Evolutionary conservation across 92 coral and sea anemone species (phyloP), one percentile per base, ranked within the genome.

Genomic region (Zoanthus gigantus): DNA sequence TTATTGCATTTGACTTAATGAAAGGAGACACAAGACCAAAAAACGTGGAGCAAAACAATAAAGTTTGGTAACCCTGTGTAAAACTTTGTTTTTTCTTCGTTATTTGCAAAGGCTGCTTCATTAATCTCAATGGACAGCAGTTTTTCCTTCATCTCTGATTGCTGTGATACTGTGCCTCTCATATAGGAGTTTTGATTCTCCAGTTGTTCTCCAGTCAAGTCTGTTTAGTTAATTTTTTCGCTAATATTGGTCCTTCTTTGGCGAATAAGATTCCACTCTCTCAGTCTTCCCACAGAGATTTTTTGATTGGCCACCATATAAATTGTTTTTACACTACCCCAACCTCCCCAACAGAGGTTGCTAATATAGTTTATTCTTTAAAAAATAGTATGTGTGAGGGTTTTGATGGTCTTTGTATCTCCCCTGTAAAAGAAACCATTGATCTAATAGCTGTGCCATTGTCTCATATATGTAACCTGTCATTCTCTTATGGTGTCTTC

Each of bases 381-480:
- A 72, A 47, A 74, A 68, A 82, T 60, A 65, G 53, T 44, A 66
- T 61, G 37, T 45, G 81, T 45, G 88, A 85, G 61, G 88, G 88
- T 58, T 72, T 72, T 72, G 54, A 65, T 77, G 89, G 84, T 76
- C 28, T 86, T 42, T 76, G 44, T 53, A 86, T 77, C 18, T 58
- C 60, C 45, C 65, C 80, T 79, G 72, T 69, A 57, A 53, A 79
- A 56, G 90, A 44, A 32, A 28, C 71, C 9, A 69, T 87, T 79
- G 56, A 71, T 44, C 56, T 87, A 42, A 76, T 78, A 23, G 78
- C 85, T 30, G 18, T 78, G 30, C 76, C 85, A 66, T 69, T 87
- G 7, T 78, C 80, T 15, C 71, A 63, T 87, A 87, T 79, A 69
- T 66, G 85, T 79, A 87, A 87, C 54, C 72, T 78, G 46, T 79